Base-by-base conservation (phyloP, 2,113 vertebrate genomes). In the Hippocampus barbouri region DNA sequence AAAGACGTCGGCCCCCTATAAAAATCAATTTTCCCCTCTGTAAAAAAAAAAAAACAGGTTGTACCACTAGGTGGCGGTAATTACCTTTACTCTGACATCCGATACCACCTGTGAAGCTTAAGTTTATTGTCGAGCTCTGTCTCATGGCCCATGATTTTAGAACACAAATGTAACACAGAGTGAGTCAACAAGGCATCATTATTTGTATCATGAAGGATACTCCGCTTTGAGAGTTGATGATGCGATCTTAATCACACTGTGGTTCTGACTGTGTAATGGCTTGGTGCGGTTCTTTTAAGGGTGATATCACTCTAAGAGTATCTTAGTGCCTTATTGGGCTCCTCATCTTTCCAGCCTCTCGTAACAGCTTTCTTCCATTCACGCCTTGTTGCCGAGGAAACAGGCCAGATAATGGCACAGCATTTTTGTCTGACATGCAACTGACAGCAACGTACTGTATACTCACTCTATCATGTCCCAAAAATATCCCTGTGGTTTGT, bases 321-420 rank as follows among this genome's bases (percentile, higher is more conserved):
- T 79, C 85, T 84, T 61, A 85, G 81, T 75, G 70, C 75, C 76
- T 86, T 38, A 47, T 68, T 61, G 71, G 69, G 75, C 79, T 81
- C 73, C 72, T 89, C 87, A 73, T 86, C 74, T 86, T 76, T 74
- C 73, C 81, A 75, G 47, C 79, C 79, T 80, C 79, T 78, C 79
- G 38, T 78, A 78, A 77, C 81, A 82, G 85, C 78, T 77, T 83
- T 86, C 80, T 79, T 75, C 84, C 80, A 57, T 78, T 84, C 81
- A 85, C 76, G 78, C 81, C 85, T 89, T 88, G 89, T 90, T 90
- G 89, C 89, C 84, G 81, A 83, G 89, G 89, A 86, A 90, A 90
- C 89, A 67, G 85, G 82, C 81, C 79, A 34, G 68, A 85, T 79
- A 81, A 79, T 59, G 77, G 70, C 78, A 77, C 66, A 70, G 77